A percentile compares a stretch with the other conserved stretches of the same genome.
These are phyloP conservation scores for Ethmia dodecea DNA, from an alignment of 2,888 invertebrate genomes.

Conservation along the genomic window DNA sequence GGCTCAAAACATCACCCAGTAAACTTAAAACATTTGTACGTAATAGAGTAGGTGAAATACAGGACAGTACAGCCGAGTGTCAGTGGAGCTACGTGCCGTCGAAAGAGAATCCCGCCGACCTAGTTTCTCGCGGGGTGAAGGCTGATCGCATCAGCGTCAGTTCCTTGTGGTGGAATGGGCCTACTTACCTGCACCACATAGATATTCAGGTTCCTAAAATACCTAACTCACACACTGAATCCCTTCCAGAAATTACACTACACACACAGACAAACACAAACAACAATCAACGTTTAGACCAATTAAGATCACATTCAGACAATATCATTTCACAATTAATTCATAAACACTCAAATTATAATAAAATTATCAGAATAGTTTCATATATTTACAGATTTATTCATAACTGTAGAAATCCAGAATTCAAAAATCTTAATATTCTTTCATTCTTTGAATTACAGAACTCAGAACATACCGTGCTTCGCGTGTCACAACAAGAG, in stretches of 20 bases:
- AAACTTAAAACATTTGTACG: not conserved
- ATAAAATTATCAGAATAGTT: not conserved
- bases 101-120: slow-evolving; percentile 1
- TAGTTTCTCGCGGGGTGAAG: not conserved
- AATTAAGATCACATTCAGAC: not conserved
- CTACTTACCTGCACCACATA: not conserved
- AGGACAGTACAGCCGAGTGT: not conserved
- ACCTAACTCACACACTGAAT: not conserved
- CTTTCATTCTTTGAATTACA: too few relatives aligned
- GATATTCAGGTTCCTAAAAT: not conserved
- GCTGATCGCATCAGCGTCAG: not conserved
- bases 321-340: not conserved
- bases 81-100: not conserved
- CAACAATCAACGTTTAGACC: not conserved
- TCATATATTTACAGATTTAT: not conserved
- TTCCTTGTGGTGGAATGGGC: not conserved
- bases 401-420: not conserved
- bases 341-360: not conserved
- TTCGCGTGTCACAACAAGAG: too few relatives aligned
- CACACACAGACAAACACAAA: not conserved
- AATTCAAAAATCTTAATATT: not conserved
- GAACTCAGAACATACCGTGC: too few relatives aligned
- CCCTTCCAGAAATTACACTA: not conserved
- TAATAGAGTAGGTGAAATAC: not conserved
- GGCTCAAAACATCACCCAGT: not conserved